These are phyloP conservation scores for Hypomesus transpacificus DNA, from an alignment of 2,113 vertebrate genomes.

Conservation along the genomic window DNA sequence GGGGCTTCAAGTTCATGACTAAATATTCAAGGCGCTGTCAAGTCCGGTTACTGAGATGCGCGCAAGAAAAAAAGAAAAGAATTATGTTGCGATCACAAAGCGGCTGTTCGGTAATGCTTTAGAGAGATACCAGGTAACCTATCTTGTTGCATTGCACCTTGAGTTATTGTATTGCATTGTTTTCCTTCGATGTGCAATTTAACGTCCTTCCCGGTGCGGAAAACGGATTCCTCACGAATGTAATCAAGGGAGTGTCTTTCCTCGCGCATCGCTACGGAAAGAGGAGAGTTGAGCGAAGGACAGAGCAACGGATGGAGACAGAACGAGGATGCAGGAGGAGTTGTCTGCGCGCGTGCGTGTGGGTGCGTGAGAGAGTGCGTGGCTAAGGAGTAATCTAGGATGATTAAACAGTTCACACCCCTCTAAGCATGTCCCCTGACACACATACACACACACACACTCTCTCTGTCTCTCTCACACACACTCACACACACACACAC, in stretches of 20 bases:
- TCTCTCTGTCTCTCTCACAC: slow-evolving; percentile 4
- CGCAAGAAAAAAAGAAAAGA: neutral
- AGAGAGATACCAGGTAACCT: neutral
- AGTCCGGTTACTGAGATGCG: neutral
- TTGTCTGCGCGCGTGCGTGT: slow-evolving; percentile 10
- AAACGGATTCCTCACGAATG: neutral
- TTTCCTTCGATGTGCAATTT: neutral
- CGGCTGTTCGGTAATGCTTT: neutral
- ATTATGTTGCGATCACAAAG: neutral
- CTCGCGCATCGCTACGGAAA: neutral
- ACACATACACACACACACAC: slow-evolving; percentile 13
- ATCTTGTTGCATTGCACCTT: too few species aligned
- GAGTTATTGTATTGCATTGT: too few species aligned
- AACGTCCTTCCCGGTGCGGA: neutral
- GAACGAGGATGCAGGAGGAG: slow-evolving; percentile 18
- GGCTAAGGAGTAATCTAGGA: neutral
- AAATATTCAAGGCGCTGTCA: neutral
- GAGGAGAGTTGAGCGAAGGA: neutral
- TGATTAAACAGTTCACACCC: neutral
- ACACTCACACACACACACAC: slow-evolving; percentile 8
- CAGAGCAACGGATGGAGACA: neutral
- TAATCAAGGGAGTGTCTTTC: neutral
- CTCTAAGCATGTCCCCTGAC: neutral
- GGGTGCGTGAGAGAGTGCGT: slow-evolving; percentile 1
- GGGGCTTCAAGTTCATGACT: neutral